Percentiles rank a stretch among this genome's conserved stretches.
phyloP scores from a whole-genome alignment of 2,888 invertebrate genomes.

The Dicycla oo region DNA sequence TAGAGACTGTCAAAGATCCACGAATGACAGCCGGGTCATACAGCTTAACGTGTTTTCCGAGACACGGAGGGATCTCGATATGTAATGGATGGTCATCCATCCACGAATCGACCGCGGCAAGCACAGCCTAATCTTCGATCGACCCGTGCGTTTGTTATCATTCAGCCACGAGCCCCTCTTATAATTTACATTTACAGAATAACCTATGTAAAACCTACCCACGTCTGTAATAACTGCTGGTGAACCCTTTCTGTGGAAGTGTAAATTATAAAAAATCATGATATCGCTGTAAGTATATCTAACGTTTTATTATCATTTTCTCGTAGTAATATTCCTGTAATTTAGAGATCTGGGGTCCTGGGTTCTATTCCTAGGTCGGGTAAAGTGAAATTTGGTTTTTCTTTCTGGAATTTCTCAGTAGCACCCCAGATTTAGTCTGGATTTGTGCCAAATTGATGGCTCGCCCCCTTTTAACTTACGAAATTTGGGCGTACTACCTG shows the following conservation, averaged over 20 bases:
- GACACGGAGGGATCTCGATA: too few species aligned
- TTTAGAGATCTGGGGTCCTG: background rate
- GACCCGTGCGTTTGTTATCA: too few species aligned
- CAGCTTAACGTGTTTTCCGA: too few species aligned
- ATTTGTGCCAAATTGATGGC: background rate
- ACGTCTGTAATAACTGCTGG: too few species aligned
- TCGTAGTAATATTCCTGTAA: background rate
- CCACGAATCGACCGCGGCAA: too few species aligned
- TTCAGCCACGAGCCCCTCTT: too few species aligned
- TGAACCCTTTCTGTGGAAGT: too few species aligned
- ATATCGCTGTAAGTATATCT: background rate
- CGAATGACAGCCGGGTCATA: too few species aligned
- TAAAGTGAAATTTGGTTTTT: background rate
- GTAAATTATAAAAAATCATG: background rate
- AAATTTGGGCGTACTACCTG: too few species aligned
- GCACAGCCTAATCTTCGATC: too few species aligned
- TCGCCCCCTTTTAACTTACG: background rate
- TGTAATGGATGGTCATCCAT: too few species aligned
- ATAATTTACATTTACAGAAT: background rate
- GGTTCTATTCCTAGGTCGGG: background rate
- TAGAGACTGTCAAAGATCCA: too few species aligned
- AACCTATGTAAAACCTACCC: background rate
- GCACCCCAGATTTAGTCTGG: background rate
- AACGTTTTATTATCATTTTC: background rate
- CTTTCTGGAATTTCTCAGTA: background rate